phyloP scores from a whole-genome alignment of 53 echinoderm and acorn worm genomes.

The Paelopatides confundens region DNA sequence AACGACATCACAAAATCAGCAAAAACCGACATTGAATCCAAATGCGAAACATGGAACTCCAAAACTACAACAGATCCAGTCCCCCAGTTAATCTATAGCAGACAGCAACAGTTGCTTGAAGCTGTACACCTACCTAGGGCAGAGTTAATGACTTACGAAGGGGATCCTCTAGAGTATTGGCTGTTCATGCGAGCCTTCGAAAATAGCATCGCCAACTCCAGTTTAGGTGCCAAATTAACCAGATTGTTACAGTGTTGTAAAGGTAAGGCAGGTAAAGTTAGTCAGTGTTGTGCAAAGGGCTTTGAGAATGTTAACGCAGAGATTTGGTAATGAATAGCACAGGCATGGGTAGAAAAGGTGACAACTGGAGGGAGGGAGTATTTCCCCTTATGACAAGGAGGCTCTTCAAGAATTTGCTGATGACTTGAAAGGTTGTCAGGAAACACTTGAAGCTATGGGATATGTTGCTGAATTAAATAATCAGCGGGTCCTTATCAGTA shows the following conservation, averaged over 20 bases:
- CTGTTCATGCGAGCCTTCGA: slow-evolving; percentile 11
- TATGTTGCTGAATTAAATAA: slow-evolving; percentile 38
- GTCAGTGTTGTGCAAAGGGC: neutral
- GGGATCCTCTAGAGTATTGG: slow-evolving; percentile 2
- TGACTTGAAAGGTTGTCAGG: slow-evolving; percentile 36
- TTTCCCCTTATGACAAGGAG: slow-evolving; percentile 31
- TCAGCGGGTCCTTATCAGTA: slow-evolving; percentile 14
- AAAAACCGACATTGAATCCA: neutral
- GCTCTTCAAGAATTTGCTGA: slow-evolving; percentile 49
- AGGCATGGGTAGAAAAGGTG: slow-evolving; percentile 13
- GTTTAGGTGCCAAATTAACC: neutral
- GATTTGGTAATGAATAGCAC: neutral
- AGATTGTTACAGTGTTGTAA: neutral
- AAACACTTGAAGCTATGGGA: slow-evolving; percentile 53
- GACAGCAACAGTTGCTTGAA: slow-evolving; percentile 50
- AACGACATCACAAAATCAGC: neutral
- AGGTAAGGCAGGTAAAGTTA: neutral
- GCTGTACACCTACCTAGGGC: slow-evolving; percentile 25
- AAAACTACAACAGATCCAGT: no score
- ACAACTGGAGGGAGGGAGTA: slow-evolving; percentile 16
- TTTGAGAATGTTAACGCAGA: neutral
- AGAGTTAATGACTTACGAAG: slow-evolving; percentile 9
- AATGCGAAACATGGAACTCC: no score
- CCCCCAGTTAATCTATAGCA: neutral
- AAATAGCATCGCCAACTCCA: neutral